Evolutionary conservation across 2,888 invertebrate species (phyloP).

Genomic region (Acholoe squamosa): DNA sequence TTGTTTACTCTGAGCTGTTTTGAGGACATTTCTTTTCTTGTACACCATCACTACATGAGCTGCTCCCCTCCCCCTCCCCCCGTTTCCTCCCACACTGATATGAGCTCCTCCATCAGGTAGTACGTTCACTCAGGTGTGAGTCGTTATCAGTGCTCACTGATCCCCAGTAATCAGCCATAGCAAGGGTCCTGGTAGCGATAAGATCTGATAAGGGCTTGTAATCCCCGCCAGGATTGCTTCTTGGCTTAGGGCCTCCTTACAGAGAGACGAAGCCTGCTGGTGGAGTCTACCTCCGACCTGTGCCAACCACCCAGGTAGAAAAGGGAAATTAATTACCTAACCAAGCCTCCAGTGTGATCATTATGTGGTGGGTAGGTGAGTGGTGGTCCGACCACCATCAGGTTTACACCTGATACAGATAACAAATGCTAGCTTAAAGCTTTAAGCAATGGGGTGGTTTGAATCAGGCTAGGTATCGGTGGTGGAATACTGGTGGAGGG

Average conservation of each 20-base stretch:
- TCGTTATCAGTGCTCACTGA: not conserved
- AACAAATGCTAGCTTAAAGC: too few species aligned
- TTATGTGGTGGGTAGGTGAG: too few species aligned
- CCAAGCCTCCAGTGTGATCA: not conserved
- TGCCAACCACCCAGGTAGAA: conserved; percentile 23
- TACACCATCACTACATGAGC: not conserved
- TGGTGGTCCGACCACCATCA: too few species aligned
- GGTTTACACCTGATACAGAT: too few species aligned
- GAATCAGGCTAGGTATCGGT: too few species aligned
- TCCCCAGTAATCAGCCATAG: not conserved
- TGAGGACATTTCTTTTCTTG: not conserved
- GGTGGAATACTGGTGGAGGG: too few species aligned
- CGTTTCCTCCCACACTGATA: not conserved
- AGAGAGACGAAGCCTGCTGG: not conserved
- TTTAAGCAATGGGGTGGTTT: too few species aligned
- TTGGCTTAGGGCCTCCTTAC: not conserved
- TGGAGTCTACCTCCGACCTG: not conserved
- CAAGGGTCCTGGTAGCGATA: not conserved
- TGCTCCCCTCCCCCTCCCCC: not conserved
- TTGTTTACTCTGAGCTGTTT: not conserved
- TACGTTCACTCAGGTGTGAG: conserved; percentile 8
- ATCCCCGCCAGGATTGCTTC: conserved; percentile 11
- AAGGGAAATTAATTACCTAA: not conserved
- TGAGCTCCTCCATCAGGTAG: too few species aligned
- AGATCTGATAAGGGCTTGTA: conserved; percentile 11